Evolutionary conservation across 1,140 invertebrate genomes (phyloP), one percentile per base, ranked within the genome.

Genomic region (Sitodiplosis mosellana): DNA sequence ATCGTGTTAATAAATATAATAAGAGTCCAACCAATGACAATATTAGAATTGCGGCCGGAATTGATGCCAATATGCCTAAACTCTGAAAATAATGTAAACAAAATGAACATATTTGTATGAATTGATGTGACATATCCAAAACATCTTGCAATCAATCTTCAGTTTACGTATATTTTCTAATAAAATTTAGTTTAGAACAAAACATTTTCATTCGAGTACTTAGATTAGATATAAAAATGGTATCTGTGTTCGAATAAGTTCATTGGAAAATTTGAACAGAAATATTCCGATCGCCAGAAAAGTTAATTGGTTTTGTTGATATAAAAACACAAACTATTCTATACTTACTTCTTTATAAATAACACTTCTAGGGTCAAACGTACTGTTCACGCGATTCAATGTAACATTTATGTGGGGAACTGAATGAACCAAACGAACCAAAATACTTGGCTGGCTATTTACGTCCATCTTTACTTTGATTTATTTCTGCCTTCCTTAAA

Each of bases 1-100:
- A 95, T 68, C 89, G 76, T 52, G 88, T 89, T 59, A 92, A 75
- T 55, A 94, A 72, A 68, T 92, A 94, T 51, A 91, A 81, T 53
- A 92, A 73, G 53, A 91, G 74, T 36, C 90, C 76, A 51, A 91
- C 70, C 48, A 94, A 71, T 4, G 88, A 88, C 21, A 92, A 66
- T 55, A 93, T 89, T 53, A 93, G 73, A 75, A 87, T 86, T 33
- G 81, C 81, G 50, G 89, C 87, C 11, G 91, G 91, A 54, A 91
- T 77, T 34, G 87, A 89, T 37, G 81, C 88, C 50, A 93, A 72
- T 57, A 95, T 92, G 21, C 87, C 87, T 57, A 93, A 71, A 53
- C 86, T 87, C 87, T 92, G 75, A 47, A 74, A 77, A 58, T 27
- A n/a, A n/a, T n/a, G n/a, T n/a, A n/a, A n/a, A n/a, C 53, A 55